Evolutionary conservation across 2,797 vertebrate species (phyloP).

Genomic region (Coregonus ussuriensis): DNA sequence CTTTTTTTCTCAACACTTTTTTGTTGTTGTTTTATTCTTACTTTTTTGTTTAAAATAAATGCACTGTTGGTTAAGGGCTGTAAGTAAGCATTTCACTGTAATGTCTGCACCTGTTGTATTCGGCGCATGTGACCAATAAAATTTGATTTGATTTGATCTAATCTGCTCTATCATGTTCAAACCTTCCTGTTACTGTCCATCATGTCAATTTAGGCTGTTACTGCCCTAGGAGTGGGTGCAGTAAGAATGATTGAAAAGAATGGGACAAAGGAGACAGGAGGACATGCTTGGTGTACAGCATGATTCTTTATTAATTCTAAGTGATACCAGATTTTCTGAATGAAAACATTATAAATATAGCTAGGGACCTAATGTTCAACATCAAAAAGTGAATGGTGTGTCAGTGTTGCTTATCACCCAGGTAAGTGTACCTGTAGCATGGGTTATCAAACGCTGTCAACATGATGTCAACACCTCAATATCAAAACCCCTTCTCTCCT

Average conservation of each 20-base stretch:
- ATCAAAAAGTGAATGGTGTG: neutral
- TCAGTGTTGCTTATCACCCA: neutral
- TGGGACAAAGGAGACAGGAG: neutral
- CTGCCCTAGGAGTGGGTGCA: neutral
- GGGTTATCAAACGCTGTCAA: neutral
- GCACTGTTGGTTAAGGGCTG: no score
- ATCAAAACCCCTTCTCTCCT: conserved; percentile 9
- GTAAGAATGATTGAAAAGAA: neutral
- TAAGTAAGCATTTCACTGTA: no score
- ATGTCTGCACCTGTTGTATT: no score
- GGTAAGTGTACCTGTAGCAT: neutral
- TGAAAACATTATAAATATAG: neutral
- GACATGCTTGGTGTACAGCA: neutral
- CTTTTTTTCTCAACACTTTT: no score
- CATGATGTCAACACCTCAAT: neutral
- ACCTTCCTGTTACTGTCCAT: neutral
- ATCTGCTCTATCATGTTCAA: neutral
- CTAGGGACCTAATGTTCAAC: neutral
- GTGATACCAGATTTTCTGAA: neutral
- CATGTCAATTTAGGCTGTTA: neutral
- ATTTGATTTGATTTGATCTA: no score
- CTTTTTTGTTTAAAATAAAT: no score
- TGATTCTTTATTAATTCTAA: neutral
- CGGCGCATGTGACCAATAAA: no score
- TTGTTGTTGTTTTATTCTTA: no score